Base-by-base conservation (phyloP, 2,888 invertebrate genomes). In the Mongoloraphidia duomilia region DNA sequence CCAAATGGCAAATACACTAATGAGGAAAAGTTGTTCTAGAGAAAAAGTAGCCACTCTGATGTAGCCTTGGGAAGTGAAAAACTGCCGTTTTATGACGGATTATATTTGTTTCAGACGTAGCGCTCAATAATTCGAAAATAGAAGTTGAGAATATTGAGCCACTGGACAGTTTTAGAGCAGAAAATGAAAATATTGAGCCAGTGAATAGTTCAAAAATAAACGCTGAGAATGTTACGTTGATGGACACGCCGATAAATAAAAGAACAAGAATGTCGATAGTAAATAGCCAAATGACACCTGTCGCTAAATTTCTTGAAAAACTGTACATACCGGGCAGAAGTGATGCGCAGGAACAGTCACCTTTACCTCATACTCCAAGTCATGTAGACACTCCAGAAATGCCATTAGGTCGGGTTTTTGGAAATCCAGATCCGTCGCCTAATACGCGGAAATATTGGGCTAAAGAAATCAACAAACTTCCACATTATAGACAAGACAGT, bases 341-440 rank as follows among this genome's bases (percentile, higher is more conserved):
- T 9, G 54, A 54, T 33, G 26, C 50, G 50, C 46, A 52, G 9
- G 41, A 52, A 61, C 1, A 63, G 63, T 5, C 65, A 0, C 64
- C 63, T 48, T 67, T 70, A 11, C 68, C 70, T 6, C 58, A 60
- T 49, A 62, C 67, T 17, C 73, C 67, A 10, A 64, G 64, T 53
- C 64, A 69, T 44, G 62, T 72, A 3, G 63, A 69, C 11, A 78
- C 78, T 0, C 78, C 78, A 0, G 72, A 74, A 2, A 73, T 74
- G 9, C 77, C 77, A 0, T 70, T 74, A 49, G 77, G 76, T 2
- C 65, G 67, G 36, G 63, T 70, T 48, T 65, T 74, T 38, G 61
- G 61, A 34, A 43, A 48, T 43, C 63, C 70, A 0, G 65, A 72
- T 61, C 75, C 76, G 3, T 71, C 74, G 1, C 70, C 72, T 0